Base-by-base conservation (phyloP, 2,888 invertebrate genomes). In the Mythimna loreyi region DNA sequence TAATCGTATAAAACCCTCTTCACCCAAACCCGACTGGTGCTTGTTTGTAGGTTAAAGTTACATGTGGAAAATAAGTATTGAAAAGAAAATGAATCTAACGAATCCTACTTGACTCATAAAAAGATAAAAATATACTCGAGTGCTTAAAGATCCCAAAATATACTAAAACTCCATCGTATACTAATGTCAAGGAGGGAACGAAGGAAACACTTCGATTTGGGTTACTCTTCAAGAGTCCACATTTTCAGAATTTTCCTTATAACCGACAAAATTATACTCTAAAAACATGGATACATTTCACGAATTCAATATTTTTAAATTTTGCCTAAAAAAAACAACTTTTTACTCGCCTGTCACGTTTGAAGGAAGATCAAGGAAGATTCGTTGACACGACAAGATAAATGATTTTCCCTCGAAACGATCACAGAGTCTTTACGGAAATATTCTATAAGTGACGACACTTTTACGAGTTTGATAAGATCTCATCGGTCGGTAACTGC, bases 351-450 rank as follows among this genome's bases (percentile, higher is more conserved):
- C 58, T 23, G 47, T 57, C 80, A 75, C 71, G 60, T 75, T 57
- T 23, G 33, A 63, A 56, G 52, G 21, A 45, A 62, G 43, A 60
- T 66, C 75, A 66, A 33, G 47, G 45, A 55, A 28, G 63, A 55
- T 69, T 69, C 78, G 84, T 82, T 79, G 80, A 88, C 82, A 72
- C 70, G 73, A 80, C 81, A 86, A 87, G 88, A 90, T 87, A 89
- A 89, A 88, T 88, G 81, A 77, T 72, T 79, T 75, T 76, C 67
- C 75, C 63, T 76, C 65, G 65, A 81, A 80, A 80, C 75, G 72
- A 81, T 84, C 75, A 75, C 60, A 65, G 77, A 72, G 80, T 56
- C 65, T 72, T 75, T 65, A 67, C 25, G 63, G 53, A 45, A 60
- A 67, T 67, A 70, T 78, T 72, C 56, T 49, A 65, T 74, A 67